phyloP scores from a whole-genome alignment of 2,113 vertebrate genomes.

The Rostratula benghalensis region DNA sequence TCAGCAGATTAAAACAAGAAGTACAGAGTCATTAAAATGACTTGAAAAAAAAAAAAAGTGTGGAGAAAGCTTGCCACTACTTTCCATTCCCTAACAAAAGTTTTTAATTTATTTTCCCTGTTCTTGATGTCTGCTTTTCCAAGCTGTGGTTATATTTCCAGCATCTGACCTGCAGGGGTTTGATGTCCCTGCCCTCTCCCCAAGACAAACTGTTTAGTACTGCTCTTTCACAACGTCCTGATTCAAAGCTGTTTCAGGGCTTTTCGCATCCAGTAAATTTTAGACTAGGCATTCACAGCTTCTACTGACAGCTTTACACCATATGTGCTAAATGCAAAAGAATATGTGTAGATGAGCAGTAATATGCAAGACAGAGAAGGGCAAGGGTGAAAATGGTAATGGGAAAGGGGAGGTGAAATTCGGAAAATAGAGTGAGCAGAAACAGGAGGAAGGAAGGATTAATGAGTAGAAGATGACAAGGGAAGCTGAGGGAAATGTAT shows the following conservation, averaged over 20 bases:
- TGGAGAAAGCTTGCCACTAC: not conserved
- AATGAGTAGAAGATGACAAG: not conserved
- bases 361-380: not conserved
- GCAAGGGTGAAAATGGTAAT: not conserved
- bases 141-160: not conserved
- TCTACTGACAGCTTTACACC: not conserved
- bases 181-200: not conserved
- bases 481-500: not conserved
- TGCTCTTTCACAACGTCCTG: not conserved
- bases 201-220: not conserved
- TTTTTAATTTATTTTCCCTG: not conserved
- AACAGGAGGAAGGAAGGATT: not conserved
- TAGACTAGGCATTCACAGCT: not conserved
- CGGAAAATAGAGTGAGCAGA: not conserved
- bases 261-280: not conserved
- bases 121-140: not conserved
- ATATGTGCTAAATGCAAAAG: not conserved
- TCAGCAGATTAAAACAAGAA: not conserved
- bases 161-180: accelerated
- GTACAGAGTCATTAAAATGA: not conserved
- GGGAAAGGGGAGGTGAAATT: not conserved
- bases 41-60: not conserved
- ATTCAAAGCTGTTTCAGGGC: not conserved
- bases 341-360: not conserved
- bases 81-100: not conserved